Conservation (phyloP, 2,888 invertebrate genomes). For the Thecophora atra region DNA sequence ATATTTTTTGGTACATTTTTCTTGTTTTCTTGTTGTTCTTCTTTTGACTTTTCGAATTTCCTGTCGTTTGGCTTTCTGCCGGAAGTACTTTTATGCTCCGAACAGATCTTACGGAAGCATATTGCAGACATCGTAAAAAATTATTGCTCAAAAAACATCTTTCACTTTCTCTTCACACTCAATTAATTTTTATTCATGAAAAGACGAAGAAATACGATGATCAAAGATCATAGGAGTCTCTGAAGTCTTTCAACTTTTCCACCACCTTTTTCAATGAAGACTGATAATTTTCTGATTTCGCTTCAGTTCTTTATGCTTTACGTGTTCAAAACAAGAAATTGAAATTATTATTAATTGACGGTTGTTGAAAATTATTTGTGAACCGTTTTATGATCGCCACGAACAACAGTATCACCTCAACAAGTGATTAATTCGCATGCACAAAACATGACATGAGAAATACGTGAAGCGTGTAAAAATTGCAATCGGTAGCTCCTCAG, state of each 20-base stretch:
- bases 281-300: no score
- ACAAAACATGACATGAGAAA: background rate
- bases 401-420: background rate
- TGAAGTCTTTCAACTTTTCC: background rate
- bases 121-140: slow-evolving; percentile 2
- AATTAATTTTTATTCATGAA: background rate
- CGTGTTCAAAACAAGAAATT: background rate
- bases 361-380: background rate
- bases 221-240: background rate
- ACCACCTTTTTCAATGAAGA: background rate
- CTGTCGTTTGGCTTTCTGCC: background rate
- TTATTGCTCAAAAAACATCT: background rate
- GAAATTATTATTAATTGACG: background rate
- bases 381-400: background rate
- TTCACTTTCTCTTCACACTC: background rate
- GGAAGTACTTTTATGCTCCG: background rate
- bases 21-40: no score
- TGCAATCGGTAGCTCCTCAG: background rate
- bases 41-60: background rate
- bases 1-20: no score
- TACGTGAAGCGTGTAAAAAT: background rate
- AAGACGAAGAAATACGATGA: background rate
- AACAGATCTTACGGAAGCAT: background rate
- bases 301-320: no score
- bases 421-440: slow-evolving; percentile 1